Evolutionary conservation across 2,113 vertebrate species (phyloP), one percentile per base, ranked within the genome.

Genomic region (Xenopus tropicalis): DNA sequence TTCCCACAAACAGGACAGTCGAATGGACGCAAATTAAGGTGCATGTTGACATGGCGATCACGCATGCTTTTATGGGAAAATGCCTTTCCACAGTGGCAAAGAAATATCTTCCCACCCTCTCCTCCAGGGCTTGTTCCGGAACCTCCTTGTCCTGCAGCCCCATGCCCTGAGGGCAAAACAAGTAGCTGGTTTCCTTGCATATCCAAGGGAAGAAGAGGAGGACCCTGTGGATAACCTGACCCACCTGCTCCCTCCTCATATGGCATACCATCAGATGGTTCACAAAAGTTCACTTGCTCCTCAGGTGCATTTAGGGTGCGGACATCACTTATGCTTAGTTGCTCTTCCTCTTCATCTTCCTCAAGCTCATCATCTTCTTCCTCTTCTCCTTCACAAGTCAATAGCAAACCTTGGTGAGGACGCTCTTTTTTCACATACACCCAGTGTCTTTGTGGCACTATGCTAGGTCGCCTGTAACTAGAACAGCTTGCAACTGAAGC

Each of bases 61-160:
- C 95, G 80, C 95, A 96, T 97, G 86, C 95, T 97, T 78, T 93
- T 94, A 84, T 97, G 94, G 0, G 95, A 96, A 84, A 97, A 98
- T 0, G 93, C 94, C 74, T 97, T 98, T 0, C 96, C 96, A 0
- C 96, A 98, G 85, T 98, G 96, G 74, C 96, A 98, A 86, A 97
- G 88, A 62, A 95, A 97, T 62, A 96, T 92, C 81, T 96, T 96
- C n/a, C 66, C 51, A 0, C 73, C 57, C 17, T 77, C 46, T 0
- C 74, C 70, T 43, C 88, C 81, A 14, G 80, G 79, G 0, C 85
- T 83, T 0, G 79, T 43, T 0, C 80, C 52, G 0, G 83, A 1
- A 10, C 77, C 72, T 1, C 82, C 85, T 19, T 85, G 77, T 4
- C 84, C 37, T 67, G 85, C 83, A 12, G 91, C 82, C 61, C 86